Conservation (phyloP, 1,140 invertebrate genomes). For the Drosophila pachea region DNA sequence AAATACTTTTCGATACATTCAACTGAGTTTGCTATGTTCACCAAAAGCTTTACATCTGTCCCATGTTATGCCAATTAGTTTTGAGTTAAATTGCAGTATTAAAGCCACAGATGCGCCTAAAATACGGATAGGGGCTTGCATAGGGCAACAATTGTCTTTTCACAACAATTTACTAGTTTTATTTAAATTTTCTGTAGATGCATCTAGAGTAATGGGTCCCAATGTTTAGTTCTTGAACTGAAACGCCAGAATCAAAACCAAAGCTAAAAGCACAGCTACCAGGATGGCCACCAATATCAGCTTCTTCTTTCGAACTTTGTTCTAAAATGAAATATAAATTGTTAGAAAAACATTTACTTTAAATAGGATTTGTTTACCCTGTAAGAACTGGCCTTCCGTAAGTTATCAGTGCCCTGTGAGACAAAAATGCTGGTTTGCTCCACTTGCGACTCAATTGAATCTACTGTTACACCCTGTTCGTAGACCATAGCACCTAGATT, state of each 20-base stretch:
- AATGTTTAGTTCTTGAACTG: constrained; percentile 69
- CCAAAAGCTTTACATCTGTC: constrained; percentile 35
- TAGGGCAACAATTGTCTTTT: constrained; percentile 69
- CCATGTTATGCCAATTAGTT: constrained; percentile 37
- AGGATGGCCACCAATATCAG: constrained; percentile 86
- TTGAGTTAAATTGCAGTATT: constrained; percentile 49
- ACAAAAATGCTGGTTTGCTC: constrained; percentile 94
- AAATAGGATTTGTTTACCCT: constrained; percentile 80
- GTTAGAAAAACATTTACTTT: background rate
- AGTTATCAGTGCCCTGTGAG: constrained; percentile 87
- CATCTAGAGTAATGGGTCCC: constrained; percentile 17
- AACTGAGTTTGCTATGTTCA: constrained; percentile 38
- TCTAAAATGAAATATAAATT: constrained; percentile 81
- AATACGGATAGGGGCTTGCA: constrained; percentile 39
- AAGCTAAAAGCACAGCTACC: constrained; percentile 83
- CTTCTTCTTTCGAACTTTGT: constrained; percentile 92
- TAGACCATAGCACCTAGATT: constrained; percentile 97
- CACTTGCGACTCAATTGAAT: constrained; percentile 97
- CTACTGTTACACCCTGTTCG: constrained; percentile 97
- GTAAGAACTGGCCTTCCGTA: constrained; percentile 90
- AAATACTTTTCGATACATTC: constrained; percentile 55
- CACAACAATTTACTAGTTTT: constrained; percentile 64
- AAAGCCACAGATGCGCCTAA: constrained; percentile 67
- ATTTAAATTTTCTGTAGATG: constrained; percentile 30
- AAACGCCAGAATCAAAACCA: constrained; percentile 81